Evolutionary conservation across 2,797 vertebrate species (phyloP), one percentile per base, ranked within the genome.

Genomic region (Paratrypauchen microcephalus): DNA sequence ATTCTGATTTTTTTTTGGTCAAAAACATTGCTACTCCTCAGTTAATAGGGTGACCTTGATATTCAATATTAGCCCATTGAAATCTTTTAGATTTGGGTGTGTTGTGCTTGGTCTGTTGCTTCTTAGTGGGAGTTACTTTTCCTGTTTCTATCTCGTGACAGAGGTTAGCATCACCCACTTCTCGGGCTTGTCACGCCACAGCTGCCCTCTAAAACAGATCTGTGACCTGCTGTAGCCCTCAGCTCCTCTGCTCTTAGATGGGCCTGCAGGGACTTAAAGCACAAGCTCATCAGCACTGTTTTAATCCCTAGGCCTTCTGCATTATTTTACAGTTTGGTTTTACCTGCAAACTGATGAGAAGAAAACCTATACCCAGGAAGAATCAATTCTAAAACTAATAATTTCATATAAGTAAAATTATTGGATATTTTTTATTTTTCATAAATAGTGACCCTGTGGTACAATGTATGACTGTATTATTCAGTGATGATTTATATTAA

Each of bases 181-280:
- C 61, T 69, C 48, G 57, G 62, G 55, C 76, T 79, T 89, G 73
- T 86, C 87, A 91, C 74, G 69, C 84, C 69, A 75, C 3, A 57
- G 30, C 74, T 67, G 60, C 68, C 70, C 77, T 71, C 74, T 36
- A 64, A 68, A 52, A 50, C 18, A 1, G 50, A 56, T 41, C 57
- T 36, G 67, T 60, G 61, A 68, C 68, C 32, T 66, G 28, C 16
- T 0, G 3, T 68, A 8, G 47, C 66, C 41, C 30, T 23, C 21
- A 4, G 18, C 47, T 39, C 70, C 69, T 32, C 65, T 61, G 65
- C 55, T 45, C 41, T 72, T 30, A 61, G 13, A 6, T 48, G 64
- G 0, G 23, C 62, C 12, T 69, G 18, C 50, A 28, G 32, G 19
- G 56, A 65, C 66, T 72, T 7, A 66, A 8, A 54, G 58, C 54